Percentiles rank a stretch among this genome's conserved stretches.
phyloP scores from a whole-genome alignment of 2,113 vertebrate genomes.

The Pipa parva region DNA sequence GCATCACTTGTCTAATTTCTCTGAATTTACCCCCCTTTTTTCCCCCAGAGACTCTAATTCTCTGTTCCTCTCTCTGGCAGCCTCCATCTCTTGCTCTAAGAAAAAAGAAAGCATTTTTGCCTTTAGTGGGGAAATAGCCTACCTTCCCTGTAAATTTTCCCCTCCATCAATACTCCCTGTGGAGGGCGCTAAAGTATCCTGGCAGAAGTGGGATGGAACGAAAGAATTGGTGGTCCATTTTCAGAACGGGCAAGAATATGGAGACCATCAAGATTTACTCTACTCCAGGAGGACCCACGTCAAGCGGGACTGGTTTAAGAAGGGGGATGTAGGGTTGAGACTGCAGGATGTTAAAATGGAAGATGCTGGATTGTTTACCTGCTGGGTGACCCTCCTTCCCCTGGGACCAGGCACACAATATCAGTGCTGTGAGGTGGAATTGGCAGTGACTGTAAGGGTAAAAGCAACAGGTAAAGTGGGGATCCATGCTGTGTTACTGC shows the following conservation, averaged over 20 bases:
- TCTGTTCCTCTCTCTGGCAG: too few species aligned
- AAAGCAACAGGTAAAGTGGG: neutral
- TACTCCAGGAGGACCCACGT: neutral
- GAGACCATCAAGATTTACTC: neutral
- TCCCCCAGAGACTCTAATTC: too few species aligned
- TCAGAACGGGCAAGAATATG: neutral
- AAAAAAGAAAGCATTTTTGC: neutral
- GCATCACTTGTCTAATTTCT: too few species aligned
- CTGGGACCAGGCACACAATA: neutral
- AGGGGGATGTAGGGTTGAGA: too few species aligned
- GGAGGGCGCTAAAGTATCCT: neutral
- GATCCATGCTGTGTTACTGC: too few species aligned
- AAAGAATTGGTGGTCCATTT: conserved; percentile 2
- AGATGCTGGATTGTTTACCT: neutral
- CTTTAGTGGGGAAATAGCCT: neutral
- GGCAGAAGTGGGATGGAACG: neutral
- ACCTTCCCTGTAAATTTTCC: neutral
- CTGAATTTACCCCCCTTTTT: too few species aligned
- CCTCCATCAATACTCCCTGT: neutral
- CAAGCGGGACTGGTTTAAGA: too few species aligned
- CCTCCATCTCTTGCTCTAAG: neutral
- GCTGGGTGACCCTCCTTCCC: conserved; percentile 3
- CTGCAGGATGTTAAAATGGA: neutral
- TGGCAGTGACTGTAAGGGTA: neutral
- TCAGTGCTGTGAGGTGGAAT: neutral